Percentiles rank a stretch among this genome's conserved stretches.
Evolutionary conservation across 2,888 invertebrate species (phyloP).

Genomic region (Eueremaeus valkanovi): DNA sequence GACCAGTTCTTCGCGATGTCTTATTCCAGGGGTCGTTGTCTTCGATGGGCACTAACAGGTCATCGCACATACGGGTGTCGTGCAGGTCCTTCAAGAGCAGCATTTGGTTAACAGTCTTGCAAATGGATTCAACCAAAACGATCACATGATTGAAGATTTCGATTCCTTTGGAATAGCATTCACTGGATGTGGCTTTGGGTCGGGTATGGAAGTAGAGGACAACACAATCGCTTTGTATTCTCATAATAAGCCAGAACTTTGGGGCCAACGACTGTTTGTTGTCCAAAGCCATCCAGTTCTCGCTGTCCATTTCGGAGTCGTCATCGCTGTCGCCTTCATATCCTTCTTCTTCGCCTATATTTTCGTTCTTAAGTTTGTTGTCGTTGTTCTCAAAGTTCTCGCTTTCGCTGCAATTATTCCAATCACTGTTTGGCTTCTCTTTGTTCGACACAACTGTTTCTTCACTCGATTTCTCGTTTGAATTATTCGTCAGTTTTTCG

Average conservation of each 20-base stretch:
- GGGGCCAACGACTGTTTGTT: conserved; percentile 59
- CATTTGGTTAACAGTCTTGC: conserved; percentile 55
- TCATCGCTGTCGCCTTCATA: conserved; percentile 63
- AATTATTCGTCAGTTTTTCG: neutral
- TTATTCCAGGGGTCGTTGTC: conserved; percentile 34
- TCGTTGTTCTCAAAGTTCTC: neutral
- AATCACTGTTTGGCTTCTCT: neutral
- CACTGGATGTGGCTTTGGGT: conserved; percentile 5
- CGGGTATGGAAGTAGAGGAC: conserved; percentile 64
- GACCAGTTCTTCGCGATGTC: conserved; percentile 9
- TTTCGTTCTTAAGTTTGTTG: neutral
- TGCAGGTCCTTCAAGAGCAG: conserved; percentile 65
- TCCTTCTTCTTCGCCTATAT: conserved; percentile 50
- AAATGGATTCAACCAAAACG: conserved; percentile 21
- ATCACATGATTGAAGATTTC: conserved; percentile 38
- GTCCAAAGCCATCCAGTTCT: conserved; percentile 59
- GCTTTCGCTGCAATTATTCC: neutral
- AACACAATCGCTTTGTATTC: conserved; percentile 59
- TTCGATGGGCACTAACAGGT: conserved; percentile 61
- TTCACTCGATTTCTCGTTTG: neutral
- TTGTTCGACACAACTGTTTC: neutral
- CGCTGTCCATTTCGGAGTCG: conserved; percentile 60
- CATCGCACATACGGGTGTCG: conserved; percentile 63
- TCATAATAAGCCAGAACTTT: conserved; percentile 68
- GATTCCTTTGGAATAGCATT: conserved; percentile 25